These are phyloP conservation scores for Entomobrya multifasciata DNA, from an alignment of 2,888 invertebrate species.

Conservation along the genomic window DNA sequence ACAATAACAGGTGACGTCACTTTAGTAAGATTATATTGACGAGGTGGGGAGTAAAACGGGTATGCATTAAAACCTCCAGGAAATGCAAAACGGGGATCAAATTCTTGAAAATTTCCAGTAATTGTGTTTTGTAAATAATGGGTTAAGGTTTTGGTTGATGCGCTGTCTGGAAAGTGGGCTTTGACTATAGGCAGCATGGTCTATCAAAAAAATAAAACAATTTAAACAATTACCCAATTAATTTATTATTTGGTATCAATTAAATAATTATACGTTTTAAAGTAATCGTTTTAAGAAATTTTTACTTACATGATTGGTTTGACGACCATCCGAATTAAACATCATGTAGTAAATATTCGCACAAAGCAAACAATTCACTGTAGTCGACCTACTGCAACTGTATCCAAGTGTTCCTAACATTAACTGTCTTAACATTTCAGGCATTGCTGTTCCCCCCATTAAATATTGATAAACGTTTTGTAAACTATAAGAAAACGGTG, in stretches of 20 bases:
- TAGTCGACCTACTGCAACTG: conserved; percentile 21
- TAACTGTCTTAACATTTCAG: conserved; percentile 22
- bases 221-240: too few relatives aligned
- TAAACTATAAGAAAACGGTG: conserved; percentile 54
- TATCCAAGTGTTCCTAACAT: conserved; percentile 29
- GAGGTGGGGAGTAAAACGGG: conserved; percentile 14
- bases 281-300: not conserved
- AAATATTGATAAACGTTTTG: conserved; percentile 36
- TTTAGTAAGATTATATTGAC: conserved; percentile 35
- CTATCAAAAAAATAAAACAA: conserved; percentile 25
- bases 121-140: conserved; percentile 54
- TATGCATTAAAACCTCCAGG: not conserved
- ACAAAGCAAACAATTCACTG: conserved; percentile 50
- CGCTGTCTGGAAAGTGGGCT: conserved; percentile 53
- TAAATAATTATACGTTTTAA: not conserved
- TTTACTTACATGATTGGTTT: conserved; percentile 46
- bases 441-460: conserved; percentile 45
- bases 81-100: conserved; percentile 36
- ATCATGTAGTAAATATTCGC: conserved; percentile 49
- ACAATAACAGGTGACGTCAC: conserved; percentile 42
- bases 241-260: not conserved
- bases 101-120: conserved; percentile 34
- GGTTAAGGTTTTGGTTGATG: conserved; percentile 37
- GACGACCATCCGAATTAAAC: conserved; percentile 58
- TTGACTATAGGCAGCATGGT: conserved; percentile 55